Percentiles rank a stretch among this genome's conserved stretches.
Conservation (phyloP, 2,797 vertebrate genomes). For the Macropus fuliginosus region DNA sequence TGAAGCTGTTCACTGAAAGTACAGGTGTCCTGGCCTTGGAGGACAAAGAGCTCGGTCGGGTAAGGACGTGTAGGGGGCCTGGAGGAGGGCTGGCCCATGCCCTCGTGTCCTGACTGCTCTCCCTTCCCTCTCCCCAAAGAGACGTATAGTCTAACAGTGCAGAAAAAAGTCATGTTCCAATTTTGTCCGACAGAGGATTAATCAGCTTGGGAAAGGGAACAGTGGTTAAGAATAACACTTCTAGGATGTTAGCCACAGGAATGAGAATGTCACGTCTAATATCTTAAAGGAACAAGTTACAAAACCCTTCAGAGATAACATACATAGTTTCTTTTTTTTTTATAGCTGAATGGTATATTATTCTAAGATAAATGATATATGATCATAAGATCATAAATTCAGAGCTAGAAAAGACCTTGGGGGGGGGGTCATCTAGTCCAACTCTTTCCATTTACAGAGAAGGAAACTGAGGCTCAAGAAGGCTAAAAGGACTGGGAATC, state of each 20-base stretch:
- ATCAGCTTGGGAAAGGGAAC: neutral
- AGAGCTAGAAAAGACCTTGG: neutral
- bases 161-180: neutral
- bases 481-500: neutral
- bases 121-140: neutral
- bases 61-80: conserved; percentile 79
- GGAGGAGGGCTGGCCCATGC: neutral
- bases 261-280: neutral
- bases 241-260: neutral
- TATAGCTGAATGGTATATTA: neutral
- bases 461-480: neutral
- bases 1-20: conserved; percentile 98
- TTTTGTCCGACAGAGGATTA: neutral
- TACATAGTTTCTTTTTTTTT: neutral
- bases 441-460: neutral
- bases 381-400: neutral
- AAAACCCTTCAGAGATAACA: neutral
- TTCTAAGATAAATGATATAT: neutral
- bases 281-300: neutral
- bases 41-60: conserved; percentile 98
- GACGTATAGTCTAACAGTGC: neutral
- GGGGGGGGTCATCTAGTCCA: neutral
- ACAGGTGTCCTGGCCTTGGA: conserved; percentile 97
- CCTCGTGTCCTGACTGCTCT: neutral
- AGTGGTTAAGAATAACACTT: neutral